Conservation (phyloP, 2,797 vertebrate genomes). For the Hipposideros larvatus region DNA sequence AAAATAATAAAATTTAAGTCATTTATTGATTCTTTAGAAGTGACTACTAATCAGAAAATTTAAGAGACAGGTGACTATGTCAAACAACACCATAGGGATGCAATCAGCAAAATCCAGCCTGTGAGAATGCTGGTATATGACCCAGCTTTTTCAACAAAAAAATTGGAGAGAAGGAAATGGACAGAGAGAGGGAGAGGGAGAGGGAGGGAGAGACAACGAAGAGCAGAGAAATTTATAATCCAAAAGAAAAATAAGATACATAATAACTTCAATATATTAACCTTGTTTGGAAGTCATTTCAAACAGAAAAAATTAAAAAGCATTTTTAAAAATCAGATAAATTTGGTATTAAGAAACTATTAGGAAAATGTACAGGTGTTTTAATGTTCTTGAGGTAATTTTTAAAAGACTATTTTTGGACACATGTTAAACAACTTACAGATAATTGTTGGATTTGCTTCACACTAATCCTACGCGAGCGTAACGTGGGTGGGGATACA, state of each 20-base stretch:
- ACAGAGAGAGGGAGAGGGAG: too few species aligned
- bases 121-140: background rate
- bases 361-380: background rate
- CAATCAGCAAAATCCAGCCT: background rate
- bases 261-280: background rate
- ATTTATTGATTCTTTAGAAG: background rate
- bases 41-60: background rate
- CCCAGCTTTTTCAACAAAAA: background rate
- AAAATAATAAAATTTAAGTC: background rate
- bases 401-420: background rate
- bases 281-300: conserved; percentile 31
- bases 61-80: background rate
- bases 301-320: conserved; percentile 1
- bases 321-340: background rate
- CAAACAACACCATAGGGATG: background rate
- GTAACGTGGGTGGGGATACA: background rate
- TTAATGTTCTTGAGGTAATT: background rate
- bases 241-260: conserved; percentile 7
- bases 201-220: background rate
- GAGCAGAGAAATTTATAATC: background rate
- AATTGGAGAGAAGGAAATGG: background rate
- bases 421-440: background rate
- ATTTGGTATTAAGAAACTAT: background rate
- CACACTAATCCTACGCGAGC: background rate
- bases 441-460: background rate